Base-by-base conservation (phyloP, 2,113 vertebrate species). In the Microcebus murinus region DNA sequence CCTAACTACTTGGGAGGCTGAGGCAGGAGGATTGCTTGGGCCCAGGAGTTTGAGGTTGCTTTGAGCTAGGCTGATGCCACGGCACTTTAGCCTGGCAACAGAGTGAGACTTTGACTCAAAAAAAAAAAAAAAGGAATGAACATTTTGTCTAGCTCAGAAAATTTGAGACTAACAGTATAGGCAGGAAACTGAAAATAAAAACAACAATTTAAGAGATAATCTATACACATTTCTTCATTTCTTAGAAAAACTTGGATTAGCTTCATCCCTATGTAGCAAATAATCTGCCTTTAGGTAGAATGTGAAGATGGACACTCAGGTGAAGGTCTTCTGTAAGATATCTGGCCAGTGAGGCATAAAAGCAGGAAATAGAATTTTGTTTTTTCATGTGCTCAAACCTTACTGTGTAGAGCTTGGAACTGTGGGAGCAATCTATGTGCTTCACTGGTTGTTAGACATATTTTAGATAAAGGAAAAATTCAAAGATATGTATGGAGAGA, bases 401-500 rank as follows among this genome's bases (percentile, higher is more conserved):
- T 14, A 14, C 10, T 9, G 17, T 42, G 8, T 4, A 14, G 20
- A 63, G 4, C 36, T 77, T 67, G 23, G 42, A 84, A 67, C 36
- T 73, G 8, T 0, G 45, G 45, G 73, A 77, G 59, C 17, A 6
- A 23, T 52, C 74, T 3, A 4, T 57, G 59, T 8, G 14, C 67
- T 63, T 65, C 23, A 42, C 11, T n/a, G 59, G n/a, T 45, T 80
- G 21, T 67, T 79, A 67, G 15, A 57, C 34, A 8, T 68, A 7
- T 79, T 74, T 89, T 20, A 83, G 36, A 13, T 59, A 61, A 59
- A 90, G 42, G 42, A 57, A 82, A 73, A 82, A 71, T 25, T 70
- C 42, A 89, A 34, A 88, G 39, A 34, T 4, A 73, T 2, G 25
- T 11, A 27, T 20, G 7, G 20, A 48, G 27, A 71, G 90, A 82